Conservation (phyloP, 2,888 invertebrate genomes). For the Leptopilina myrica region DNA sequence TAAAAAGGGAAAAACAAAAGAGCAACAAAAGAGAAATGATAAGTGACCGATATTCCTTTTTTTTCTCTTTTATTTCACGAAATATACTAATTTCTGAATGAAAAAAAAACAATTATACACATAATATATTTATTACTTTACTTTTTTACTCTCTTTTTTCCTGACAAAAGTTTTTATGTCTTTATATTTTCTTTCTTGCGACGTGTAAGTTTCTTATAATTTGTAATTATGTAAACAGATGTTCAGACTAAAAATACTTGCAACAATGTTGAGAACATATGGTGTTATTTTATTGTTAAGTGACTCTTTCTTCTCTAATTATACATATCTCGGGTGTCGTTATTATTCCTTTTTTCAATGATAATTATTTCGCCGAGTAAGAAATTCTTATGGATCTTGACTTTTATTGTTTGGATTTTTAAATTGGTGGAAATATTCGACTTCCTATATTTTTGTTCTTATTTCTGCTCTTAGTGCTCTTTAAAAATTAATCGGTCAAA, state of each 20-base stretch:
- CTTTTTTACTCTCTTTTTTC: not conserved
- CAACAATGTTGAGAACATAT: constrained; percentile 23
- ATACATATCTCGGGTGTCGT: not conserved
- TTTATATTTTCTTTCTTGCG: not conserved
- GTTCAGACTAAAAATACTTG: constrained; percentile 42
- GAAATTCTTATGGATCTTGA: not conserved
- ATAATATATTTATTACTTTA: no score
- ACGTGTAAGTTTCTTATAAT: not conserved
- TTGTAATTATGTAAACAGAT: not conserved
- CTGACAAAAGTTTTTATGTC: not conserved
- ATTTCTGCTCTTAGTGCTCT: no score
- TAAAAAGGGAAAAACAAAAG: not conserved
- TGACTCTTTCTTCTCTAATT: not conserved
- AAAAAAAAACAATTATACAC: not conserved
- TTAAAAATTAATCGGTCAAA: no score
- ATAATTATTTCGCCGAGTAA: not conserved
- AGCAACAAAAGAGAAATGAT: not conserved
- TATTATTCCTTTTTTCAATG: not conserved
- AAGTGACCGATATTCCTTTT: not conserved
- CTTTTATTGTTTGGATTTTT: no score
- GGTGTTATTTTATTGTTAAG: not conserved
- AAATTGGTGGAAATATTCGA: no score
- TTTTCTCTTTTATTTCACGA: not conserved
- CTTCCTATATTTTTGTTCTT: no score
- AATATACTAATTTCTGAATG: not conserved